Conservation (phyloP, 2,888 invertebrate genomes). For the Atethmia centrago region DNA sequence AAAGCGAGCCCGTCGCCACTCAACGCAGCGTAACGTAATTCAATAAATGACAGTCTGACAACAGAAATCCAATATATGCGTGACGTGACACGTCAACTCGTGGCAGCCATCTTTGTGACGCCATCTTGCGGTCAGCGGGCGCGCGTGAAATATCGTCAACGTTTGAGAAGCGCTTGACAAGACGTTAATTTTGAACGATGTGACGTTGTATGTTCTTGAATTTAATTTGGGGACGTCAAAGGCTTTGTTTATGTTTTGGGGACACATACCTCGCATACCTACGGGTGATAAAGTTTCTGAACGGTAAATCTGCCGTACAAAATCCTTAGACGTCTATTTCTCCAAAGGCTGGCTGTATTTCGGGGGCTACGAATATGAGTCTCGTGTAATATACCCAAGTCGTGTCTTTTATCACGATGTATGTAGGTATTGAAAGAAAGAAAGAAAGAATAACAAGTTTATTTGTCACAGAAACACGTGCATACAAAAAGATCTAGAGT, state of each 20-base stretch:
- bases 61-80: slow-evolving; percentile 78
- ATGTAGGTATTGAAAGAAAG: too few relatives aligned
- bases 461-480: too few relatives aligned
- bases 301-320: slow-evolving; percentile 2
- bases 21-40: slow-evolving; percentile 62
- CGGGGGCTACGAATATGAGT: neutral
- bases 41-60: slow-evolving; percentile 72
- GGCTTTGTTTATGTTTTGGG: slow-evolving; percentile 41
- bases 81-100: slow-evolving; percentile 70
- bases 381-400: neutral
- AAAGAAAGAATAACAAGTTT: too few relatives aligned
- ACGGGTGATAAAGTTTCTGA: slow-evolving; percentile 21
- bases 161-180: slow-evolving; percentile 54
- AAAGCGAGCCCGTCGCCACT: slow-evolving; percentile 49
- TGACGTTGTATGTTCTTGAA: slow-evolving; percentile 47
- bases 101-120: slow-evolving; percentile 62
- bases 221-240: slow-evolving; percentile 55
- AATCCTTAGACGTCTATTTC: slow-evolving; percentile 13
- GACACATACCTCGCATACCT: slow-evolving; percentile 23
- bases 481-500: too few relatives aligned
- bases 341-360: neutral
- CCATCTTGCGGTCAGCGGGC: slow-evolving; percentile 65
- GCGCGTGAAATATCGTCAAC: slow-evolving; percentile 64
- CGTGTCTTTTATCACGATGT: neutral
- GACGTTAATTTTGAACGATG: slow-evolving; percentile 62